phyloP scores from a whole-genome alignment of 64 coral and sea anemone species.

The Stichodactyla mertensii region DNA sequence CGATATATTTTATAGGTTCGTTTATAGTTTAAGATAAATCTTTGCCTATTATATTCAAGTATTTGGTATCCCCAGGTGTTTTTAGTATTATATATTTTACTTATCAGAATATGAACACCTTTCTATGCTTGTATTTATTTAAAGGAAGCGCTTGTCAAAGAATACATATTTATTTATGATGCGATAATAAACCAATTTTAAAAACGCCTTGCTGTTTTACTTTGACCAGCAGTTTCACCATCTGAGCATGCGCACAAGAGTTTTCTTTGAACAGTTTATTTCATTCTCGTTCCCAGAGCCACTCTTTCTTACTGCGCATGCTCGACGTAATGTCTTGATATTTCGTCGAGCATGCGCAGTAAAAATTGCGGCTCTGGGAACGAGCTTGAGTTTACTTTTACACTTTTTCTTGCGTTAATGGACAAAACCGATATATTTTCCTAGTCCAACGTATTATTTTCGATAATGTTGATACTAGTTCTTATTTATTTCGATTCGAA shows the following conservation, averaged over 20 bases:
- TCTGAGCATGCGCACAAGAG: not conserved
- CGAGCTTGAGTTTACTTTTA: too few relatives aligned
- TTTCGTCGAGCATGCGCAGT: too few relatives aligned
- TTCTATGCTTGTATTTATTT: not conserved
- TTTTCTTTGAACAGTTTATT: too few relatives aligned
- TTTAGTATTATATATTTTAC: not conserved
- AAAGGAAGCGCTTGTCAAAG: not conserved
- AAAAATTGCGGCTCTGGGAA: too few relatives aligned
- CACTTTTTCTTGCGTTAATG: too few relatives aligned
- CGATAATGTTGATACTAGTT: too few relatives aligned
- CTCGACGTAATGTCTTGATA: too few relatives aligned
- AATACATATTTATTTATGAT: not conserved
- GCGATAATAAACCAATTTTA: not conserved
- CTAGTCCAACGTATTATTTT: too few relatives aligned
- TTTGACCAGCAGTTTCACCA: not conserved
- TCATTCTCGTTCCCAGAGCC: too few relatives aligned
- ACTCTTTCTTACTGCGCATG: too few relatives aligned
- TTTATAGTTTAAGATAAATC: not conserved
- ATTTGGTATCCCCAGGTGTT: not conserved
- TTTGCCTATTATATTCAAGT: not conserved
- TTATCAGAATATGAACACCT: not conserved
- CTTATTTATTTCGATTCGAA: too few relatives aligned
- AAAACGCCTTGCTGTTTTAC: not conserved
- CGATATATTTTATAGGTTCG: not conserved
- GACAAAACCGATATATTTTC: too few relatives aligned